Conservation (phyloP, 2,113 vertebrate genomes). For the Neotoma lepida region DNA sequence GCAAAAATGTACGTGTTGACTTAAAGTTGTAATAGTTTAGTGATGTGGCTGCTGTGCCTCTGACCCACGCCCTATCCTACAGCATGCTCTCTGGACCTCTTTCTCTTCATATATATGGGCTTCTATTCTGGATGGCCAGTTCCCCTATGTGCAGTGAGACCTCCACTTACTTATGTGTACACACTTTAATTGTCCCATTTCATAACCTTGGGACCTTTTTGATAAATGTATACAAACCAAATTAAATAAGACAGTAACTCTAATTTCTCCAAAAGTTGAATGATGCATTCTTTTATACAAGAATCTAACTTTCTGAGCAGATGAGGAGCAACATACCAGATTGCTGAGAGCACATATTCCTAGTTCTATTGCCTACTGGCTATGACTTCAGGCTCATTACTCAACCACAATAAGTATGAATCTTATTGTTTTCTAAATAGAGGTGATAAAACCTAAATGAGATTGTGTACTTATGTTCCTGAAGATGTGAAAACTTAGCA, state of each 20-base stretch:
- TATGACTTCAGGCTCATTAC: not conserved
- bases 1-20: not conserved
- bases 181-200: not conserved
- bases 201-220: not conserved
- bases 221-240: not conserved
- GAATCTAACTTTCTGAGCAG: not conserved
- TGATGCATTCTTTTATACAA: not conserved
- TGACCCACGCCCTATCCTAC: not conserved
- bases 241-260: conserved; percentile 25
- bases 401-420: not conserved
- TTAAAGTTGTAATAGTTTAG: not conserved
- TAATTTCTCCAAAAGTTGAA: conserved; percentile 40
- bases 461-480: not conserved
- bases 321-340: not conserved
- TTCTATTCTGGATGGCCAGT: not conserved
- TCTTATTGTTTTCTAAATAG: conserved; percentile 19
- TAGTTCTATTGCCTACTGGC: not conserved
- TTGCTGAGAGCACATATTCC: not conserved
- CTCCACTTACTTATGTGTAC: not conserved
- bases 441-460: not conserved
- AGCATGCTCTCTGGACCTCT: not conserved
- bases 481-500: not conserved
- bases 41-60: not conserved
- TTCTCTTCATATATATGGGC: not conserved
- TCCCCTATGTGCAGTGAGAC: not conserved